Conservation (phyloP, 2,888 invertebrate species). For the Eupithecia centaureata region DNA sequence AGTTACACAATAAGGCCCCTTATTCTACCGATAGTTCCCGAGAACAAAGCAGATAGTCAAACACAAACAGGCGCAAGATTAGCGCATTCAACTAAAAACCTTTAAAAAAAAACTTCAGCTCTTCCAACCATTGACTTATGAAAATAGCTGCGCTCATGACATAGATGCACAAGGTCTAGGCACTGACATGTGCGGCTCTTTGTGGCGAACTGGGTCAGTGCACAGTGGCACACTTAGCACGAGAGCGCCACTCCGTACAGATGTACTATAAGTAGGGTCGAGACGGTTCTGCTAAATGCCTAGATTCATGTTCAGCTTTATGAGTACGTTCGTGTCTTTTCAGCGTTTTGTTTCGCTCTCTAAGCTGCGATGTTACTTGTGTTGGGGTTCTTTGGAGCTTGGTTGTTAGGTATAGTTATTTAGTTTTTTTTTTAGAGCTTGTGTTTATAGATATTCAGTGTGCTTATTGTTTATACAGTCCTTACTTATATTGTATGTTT, state of each 20-base stretch:
- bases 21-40: background rate
- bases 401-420: no score
- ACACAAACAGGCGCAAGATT: background rate
- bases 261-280: conserved; percentile 30
- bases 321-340: conserved; percentile 3
- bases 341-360: background rate
- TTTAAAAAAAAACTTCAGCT: conserved; percentile 15
- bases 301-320: conserved; percentile 20
- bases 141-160: conserved; percentile 41
- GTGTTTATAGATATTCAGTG: no score
- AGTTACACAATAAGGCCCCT: no score
- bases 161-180: conserved; percentile 44
- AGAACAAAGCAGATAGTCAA: background rate
- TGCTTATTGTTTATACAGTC: no score
- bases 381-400: background rate
- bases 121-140: conserved; percentile 37
- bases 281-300: conserved; percentile 31
- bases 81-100: conserved; percentile 15
- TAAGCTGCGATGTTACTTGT: background rate
- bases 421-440: no score
- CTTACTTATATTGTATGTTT: no score
- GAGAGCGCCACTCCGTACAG: conserved; percentile 34
- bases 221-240: conserved; percentile 53
- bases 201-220: conserved; percentile 60
- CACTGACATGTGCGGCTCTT: conserved; percentile 48